Percentiles rank a stretch among this genome's conserved stretches.
These are phyloP conservation scores for Drosophila nr. perissopoda DNA, from an alignment of 2,888 invertebrate species.

Conservation along the genomic window DNA sequence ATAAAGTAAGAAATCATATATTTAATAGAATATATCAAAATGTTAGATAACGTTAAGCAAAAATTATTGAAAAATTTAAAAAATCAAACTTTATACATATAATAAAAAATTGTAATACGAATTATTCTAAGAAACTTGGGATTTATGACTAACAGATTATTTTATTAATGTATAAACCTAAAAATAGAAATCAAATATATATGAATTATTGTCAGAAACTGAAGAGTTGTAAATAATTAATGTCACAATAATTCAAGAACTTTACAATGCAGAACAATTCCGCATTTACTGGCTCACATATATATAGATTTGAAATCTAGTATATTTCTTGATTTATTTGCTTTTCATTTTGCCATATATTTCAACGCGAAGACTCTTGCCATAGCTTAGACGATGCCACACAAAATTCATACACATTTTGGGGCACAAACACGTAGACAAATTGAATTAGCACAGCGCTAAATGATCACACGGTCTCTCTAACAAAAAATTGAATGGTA, in stretches of 20 bases:
- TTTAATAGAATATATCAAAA: too few species aligned
- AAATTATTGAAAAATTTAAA: background rate
- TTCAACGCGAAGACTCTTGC: constrained; percentile 20
- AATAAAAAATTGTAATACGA: background rate
- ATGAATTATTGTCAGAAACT: constrained; percentile 30
- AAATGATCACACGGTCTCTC: constrained; percentile 83
- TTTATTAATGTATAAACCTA: background rate
- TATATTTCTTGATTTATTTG: constrained; percentile 19
- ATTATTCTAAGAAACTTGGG: background rate
- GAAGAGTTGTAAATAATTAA: background rate
- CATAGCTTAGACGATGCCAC: constrained; percentile 37
- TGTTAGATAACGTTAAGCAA: too few species aligned
- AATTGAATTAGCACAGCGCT: constrained; percentile 81
- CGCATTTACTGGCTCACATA: background rate
- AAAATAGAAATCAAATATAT: constrained; percentile 3
- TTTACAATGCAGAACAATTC: background rate
- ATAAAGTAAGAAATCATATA: too few species aligned
- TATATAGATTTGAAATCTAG: background rate
- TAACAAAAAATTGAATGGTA: constrained; percentile 54
- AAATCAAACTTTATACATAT: background rate
- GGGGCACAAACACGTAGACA: constrained; percentile 43
- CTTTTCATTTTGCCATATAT: constrained; percentile 9
- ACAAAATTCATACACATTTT: constrained; percentile 33
- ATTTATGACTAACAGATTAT: background rate
- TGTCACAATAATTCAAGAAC: constrained; percentile 1